phyloP scores from a whole-genome alignment of 2,888 invertebrate genomes.

The Gandaritis pyraliata region DNA sequence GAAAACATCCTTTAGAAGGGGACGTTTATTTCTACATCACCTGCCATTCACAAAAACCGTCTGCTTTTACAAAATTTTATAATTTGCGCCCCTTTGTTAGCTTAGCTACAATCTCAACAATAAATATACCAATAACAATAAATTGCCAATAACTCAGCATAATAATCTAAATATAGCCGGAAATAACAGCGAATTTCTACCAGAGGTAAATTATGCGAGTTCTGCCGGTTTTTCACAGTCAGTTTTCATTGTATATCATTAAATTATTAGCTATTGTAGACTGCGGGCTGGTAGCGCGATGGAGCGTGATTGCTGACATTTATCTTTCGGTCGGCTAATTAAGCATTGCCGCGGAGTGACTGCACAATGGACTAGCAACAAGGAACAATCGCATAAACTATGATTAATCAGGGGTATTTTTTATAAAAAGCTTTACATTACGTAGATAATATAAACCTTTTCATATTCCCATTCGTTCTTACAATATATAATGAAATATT shows the following conservation, averaged over 20 bases:
- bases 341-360: constrained; percentile 57
- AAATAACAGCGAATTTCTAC: not conserved
- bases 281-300: constrained; percentile 46
- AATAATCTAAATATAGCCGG: too few species aligned
- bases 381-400: constrained; percentile 20
- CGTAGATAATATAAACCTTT: not conserved
- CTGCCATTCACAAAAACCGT: too few species aligned
- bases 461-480: constrained; percentile 5
- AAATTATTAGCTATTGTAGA: constrained; percentile 41
- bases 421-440: not conserved
- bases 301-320: constrained; percentile 75
- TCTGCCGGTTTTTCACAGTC: constrained; percentile 3
- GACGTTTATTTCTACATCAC: too few species aligned
- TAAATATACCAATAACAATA: too few species aligned
- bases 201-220: not conserved
- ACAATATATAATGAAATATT: not conserved
- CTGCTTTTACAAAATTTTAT: too few species aligned
- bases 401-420: constrained; percentile 15
- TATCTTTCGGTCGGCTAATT: constrained; percentile 76
- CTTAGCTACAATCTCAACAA: too few species aligned
- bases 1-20: too few species aligned
- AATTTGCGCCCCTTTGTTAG: too few species aligned
- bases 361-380: constrained; percentile 49
- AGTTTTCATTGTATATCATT: constrained; percentile 27
- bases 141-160: too few species aligned